A percentile compares a stretch with the other conserved stretches of the same genome.
Conservation (phyloP, 1,140 invertebrate genomes). For the Dendrolimus kikuchii region DNA sequence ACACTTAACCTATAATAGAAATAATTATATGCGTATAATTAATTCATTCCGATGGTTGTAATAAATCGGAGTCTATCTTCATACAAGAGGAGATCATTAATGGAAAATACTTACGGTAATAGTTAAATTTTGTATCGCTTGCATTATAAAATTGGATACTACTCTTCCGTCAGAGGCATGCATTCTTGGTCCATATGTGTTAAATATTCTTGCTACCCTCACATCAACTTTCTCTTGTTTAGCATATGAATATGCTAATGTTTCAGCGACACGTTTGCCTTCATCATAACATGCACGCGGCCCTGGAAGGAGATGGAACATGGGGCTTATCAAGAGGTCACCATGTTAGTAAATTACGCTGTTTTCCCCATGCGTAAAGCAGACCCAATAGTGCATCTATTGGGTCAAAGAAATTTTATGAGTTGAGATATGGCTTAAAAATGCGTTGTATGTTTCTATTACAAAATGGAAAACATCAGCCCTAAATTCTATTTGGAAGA, state of each 20-base stretch:
- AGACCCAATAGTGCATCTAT: too few species aligned
- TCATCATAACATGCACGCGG: conserved; percentile 98
- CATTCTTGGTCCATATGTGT: conserved; percentile 99
- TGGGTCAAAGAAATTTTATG: too few species aligned
- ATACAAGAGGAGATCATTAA: neutral
- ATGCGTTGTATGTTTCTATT: too few species aligned
- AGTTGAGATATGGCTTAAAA: too few species aligned
- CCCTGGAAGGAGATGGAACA: conserved; percentile 66
- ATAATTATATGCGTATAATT: too few species aligned
- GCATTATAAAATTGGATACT: conserved; percentile 98
- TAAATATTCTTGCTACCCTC: conserved; percentile 97
- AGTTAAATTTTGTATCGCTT: conserved; percentile 94
- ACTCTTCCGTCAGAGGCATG: conserved; percentile 99
- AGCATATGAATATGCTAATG: conserved; percentile 96
- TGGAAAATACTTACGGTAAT: conserved; percentile 84
- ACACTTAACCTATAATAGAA: too few species aligned
- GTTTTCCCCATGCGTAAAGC: too few species aligned
- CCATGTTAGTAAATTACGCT: too few species aligned
- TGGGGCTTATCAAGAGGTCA: neutral
- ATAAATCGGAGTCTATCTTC: neutral
- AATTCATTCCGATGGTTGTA: neutral
- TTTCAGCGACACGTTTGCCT: conserved; percentile 97
- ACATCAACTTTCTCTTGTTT: conserved; percentile 97
- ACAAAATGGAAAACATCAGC: too few species aligned
- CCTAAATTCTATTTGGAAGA: too few species aligned